These are phyloP conservation scores for Ptychobarbus kaznakovi DNA, from an alignment of 2,797 vertebrate species.

Conservation along the genomic window DNA sequence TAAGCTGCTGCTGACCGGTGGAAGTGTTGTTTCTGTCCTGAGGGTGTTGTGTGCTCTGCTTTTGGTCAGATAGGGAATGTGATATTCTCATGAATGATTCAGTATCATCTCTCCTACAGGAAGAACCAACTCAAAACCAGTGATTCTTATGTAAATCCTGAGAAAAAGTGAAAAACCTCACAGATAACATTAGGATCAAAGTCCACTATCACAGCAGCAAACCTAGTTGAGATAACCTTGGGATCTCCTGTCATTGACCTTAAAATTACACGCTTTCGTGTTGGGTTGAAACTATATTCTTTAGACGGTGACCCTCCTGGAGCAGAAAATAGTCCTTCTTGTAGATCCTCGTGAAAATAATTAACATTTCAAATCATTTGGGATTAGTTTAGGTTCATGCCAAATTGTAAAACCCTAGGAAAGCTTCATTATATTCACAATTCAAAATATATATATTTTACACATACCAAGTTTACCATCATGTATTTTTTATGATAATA, in stretches of 20 bases:
- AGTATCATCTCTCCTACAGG: conserved; percentile 15
- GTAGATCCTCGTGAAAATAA: background rate
- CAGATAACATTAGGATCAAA: background rate
- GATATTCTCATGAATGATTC: conserved; percentile 47
- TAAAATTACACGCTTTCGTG: background rate
- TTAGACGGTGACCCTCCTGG: background rate
- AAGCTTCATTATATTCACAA: background rate
- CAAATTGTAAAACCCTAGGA: background rate
- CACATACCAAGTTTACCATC: too few species aligned
- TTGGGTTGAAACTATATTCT: background rate
- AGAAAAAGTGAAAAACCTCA: background rate
- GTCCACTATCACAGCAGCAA: background rate
- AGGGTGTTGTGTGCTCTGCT: conserved; percentile 1
- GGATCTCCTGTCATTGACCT: background rate
- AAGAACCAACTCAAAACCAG: background rate
- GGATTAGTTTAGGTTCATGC: background rate
- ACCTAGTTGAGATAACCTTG: background rate
- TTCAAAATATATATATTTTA: too few species aligned
- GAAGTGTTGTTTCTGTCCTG: background rate
- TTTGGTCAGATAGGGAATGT: conserved; percentile 2
- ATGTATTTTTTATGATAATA: background rate
- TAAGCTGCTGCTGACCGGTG: background rate
- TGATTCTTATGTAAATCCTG: background rate
- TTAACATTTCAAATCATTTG: background rate
- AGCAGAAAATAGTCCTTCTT: background rate